Evolutionary conservation across 2,113 vertebrate genomes (phyloP), one percentile per base, ranked within the genome.

Genomic region (Epinephelus cyanopodus): DNA sequence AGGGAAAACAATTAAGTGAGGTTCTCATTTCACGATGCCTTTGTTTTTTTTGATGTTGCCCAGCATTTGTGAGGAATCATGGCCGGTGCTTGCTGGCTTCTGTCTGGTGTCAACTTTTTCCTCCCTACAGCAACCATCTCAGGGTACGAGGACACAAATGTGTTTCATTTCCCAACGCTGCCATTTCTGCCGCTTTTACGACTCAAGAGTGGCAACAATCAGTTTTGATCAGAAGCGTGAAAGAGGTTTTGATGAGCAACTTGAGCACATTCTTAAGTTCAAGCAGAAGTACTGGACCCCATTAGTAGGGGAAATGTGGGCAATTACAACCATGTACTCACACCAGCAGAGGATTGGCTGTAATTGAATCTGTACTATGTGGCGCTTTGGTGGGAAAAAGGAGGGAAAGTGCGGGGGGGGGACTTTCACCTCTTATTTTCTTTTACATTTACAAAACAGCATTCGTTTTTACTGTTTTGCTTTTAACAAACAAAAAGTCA

Each of bases 181-280:
- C 8, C 25, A 82, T 66, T 88, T 71, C 47, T 67, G 58, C 33
- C 11, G 19, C 27, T 87, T 45, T 85, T 87, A 85, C 61, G 83
- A 81, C 60, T 37, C 39, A 33, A 79, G 76, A 87, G 79, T 80
- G 69, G 79, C 61, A 90, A 85, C 75, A 88, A 80, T 89, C 76
- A 86, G 50, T 88, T 87, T 84, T 82, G 82, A 90, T 89, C 81
- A 84, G 71, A 82, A 84, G 82, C 64, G 73, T 84, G 77, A 82
- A 87, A 61, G 67, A 70, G 52, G 72, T 87, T 91, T 72, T 77
- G 75, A 91, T 87, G 84, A 89, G 68, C 65, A 72, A 79, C 83
- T 86, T 79, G 70, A 57, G 23, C 53, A 66, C 52, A 74, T 80
- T 81, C 62, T 74, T 62, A 73, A 81, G 78, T 79, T 81, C 64